These are phyloP conservation scores for Beaufortia kweichowensis DNA, from an alignment of 2,113 vertebrate genomes.

Conservation along the genomic window DNA sequence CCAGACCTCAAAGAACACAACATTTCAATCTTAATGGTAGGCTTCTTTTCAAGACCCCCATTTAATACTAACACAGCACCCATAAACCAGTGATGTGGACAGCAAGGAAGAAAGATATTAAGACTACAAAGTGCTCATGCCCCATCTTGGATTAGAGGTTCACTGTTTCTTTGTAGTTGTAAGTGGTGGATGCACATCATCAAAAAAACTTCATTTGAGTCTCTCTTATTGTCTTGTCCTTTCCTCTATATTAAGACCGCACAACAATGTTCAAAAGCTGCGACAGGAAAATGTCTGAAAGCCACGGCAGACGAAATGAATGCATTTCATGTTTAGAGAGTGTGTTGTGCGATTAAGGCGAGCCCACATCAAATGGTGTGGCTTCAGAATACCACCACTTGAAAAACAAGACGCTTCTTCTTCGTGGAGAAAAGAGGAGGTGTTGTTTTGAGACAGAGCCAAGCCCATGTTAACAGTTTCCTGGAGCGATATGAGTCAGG, in stretches of 20 bases:
- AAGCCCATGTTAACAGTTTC: slow-evolving; percentile 63
- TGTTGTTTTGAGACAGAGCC: slow-evolving; percentile 64
- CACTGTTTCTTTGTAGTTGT: slow-evolving; percentile 69
- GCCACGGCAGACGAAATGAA: slow-evolving; percentile 64
- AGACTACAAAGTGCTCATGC: slow-evolving; percentile 70
- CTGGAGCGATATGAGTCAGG: slow-evolving; percentile 62
- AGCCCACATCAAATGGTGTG: slow-evolving; percentile 73
- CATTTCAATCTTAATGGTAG: slow-evolving; percentile 72
- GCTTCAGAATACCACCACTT: slow-evolving; percentile 71
- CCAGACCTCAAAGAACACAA: slow-evolving; percentile 68
- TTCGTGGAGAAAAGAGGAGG: slow-evolving; percentile 58
- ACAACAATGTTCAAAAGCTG: slow-evolving; percentile 69
- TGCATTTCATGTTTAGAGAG: slow-evolving; percentile 74
- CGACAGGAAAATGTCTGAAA: slow-evolving; percentile 56
- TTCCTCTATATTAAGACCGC: slow-evolving; percentile 60
- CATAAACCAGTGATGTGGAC: slow-evolving; percentile 70
- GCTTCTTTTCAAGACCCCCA: slow-evolving; percentile 67
- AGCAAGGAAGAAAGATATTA: slow-evolving; percentile 71
- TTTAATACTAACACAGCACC: slow-evolving; percentile 70
- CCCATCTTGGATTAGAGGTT: slow-evolving; percentile 71
- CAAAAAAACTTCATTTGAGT: slow-evolving; percentile 68
- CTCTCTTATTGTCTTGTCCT: slow-evolving; percentile 66
- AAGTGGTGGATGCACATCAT: slow-evolving; percentile 69
- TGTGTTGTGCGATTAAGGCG: slow-evolving; percentile 76
- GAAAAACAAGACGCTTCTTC: slow-evolving; percentile 73